These are phyloP conservation scores for Strigops habroptila DNA, from an alignment of 2,113 vertebrate species.

Conservation along the genomic window DNA sequence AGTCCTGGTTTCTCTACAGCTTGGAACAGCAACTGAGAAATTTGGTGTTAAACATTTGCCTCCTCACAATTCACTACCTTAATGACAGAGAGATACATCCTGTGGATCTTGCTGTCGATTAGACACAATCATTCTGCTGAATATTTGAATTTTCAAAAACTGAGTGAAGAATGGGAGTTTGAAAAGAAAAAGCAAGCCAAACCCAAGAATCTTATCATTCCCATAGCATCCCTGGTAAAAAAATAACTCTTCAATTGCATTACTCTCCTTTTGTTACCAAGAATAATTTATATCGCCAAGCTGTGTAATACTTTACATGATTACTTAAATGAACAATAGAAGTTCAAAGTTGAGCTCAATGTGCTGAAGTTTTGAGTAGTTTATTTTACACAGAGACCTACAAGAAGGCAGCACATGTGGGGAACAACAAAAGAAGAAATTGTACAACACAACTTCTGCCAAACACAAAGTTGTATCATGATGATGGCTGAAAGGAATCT, in stretches of 20 bases:
- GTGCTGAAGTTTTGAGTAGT: not conserved
- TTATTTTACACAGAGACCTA: not conserved
- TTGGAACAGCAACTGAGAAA: not conserved
- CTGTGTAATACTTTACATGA: not conserved
- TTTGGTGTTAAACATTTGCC: not conserved
- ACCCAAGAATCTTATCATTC: not conserved
- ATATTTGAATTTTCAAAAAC: not conserved
- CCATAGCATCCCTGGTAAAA: not conserved
- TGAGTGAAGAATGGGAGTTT: not conserved
- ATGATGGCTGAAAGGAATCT: not conserved
- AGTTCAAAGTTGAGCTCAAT: not conserved
- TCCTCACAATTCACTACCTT: not conserved
- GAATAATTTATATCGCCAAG: not conserved
- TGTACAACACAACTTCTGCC: not conserved
- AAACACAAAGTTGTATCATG: not conserved
- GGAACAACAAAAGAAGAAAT: not conserved
- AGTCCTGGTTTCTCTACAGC: not conserved
- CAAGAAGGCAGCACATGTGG: fast-evolving
- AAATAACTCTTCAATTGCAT: not conserved
- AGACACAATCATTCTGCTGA: not conserved
- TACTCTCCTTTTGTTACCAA: not conserved
- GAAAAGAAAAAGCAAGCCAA: not conserved
- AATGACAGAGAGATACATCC: not conserved
- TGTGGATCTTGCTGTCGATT: not conserved
- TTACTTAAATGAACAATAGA: not conserved